These are phyloP conservation scores for Sphenodon punctatus DNA, from an alignment of 2,797 vertebrate genomes.

Conservation along the genomic window DNA sequence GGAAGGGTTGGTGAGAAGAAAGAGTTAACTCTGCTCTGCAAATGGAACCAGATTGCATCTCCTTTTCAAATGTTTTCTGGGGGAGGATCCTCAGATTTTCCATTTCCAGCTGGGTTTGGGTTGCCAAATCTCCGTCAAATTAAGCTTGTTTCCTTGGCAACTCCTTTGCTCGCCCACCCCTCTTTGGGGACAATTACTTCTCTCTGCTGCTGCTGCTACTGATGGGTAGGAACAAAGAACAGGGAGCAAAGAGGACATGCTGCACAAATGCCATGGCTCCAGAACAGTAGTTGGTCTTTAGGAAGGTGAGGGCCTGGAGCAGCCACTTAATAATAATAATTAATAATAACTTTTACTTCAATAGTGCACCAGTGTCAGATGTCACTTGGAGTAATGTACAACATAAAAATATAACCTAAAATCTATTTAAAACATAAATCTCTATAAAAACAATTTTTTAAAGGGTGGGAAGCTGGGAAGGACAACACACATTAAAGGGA, in stretches of 20 bases:
- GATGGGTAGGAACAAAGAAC: constrained; percentile 17
- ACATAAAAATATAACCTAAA: no score
- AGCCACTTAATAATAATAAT: no score
- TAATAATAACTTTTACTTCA: no score
- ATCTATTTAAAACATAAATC: no score
- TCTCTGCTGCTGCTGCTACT: neutral
- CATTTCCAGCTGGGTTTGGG: constrained; percentile 56
- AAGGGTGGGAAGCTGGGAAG: no score
- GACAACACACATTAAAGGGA: no score
- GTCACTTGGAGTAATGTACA: no score
- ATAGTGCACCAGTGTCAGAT: no score
- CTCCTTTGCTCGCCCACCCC: constrained; percentile 50
- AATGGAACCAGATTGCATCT: constrained; percentile 60
- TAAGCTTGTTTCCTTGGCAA: constrained; percentile 55
- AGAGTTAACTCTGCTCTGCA: constrained; percentile 49
- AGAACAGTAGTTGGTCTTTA: neutral
- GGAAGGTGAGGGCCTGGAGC: neutral
- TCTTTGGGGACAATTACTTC: constrained; percentile 50
- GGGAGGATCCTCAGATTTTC: constrained; percentile 61
- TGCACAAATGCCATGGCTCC: neutral
- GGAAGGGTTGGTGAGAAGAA: constrained; percentile 14
- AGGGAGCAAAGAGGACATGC: neutral
- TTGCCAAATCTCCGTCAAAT: constrained; percentile 66
- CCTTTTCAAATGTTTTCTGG: constrained; percentile 62
- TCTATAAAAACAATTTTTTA: no score